Percentiles rank a stretch among this genome's conserved stretches.
Evolutionary conservation across 2,113 vertebrate genomes (phyloP).

Genomic region (Butorides virescens): DNA sequence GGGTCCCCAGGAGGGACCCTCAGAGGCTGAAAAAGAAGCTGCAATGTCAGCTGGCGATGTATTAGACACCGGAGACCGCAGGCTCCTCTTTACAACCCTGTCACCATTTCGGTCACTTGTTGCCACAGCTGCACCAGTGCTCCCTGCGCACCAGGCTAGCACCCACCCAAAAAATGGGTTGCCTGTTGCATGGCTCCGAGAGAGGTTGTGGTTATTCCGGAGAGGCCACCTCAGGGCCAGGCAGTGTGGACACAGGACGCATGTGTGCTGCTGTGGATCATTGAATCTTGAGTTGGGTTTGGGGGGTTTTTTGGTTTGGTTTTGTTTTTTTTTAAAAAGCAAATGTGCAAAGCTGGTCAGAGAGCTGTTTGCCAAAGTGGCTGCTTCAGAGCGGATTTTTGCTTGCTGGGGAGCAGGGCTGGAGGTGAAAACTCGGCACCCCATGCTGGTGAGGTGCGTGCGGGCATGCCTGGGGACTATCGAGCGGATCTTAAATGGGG

Average conservation of each 20-base stretch:
- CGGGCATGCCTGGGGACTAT: background rate
- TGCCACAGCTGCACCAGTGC: background rate
- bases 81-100: accelerated
- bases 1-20: background rate
- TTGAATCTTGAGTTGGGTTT: no score
- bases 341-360: background rate
- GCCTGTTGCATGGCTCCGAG: background rate
- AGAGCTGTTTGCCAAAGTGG: background rate
- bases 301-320: background rate
- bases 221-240: background rate
- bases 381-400: background rate
- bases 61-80: background rate
- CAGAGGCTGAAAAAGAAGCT: background rate
- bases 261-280: background rate
- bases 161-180: background rate
- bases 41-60: background rate
- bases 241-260: accelerated
- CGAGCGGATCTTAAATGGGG: background rate
- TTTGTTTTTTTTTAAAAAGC: background rate
- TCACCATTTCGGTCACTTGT: background rate
- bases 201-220: background rate
- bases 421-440: background rate
- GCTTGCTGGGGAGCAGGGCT: background rate
- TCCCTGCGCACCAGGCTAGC: accelerated
- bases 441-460: accelerated